A percentile compares a stretch with the other conserved stretches of the same genome.
Conservation (phyloP, 1,140 invertebrate species). For the Bemisia tabaci region DNA sequence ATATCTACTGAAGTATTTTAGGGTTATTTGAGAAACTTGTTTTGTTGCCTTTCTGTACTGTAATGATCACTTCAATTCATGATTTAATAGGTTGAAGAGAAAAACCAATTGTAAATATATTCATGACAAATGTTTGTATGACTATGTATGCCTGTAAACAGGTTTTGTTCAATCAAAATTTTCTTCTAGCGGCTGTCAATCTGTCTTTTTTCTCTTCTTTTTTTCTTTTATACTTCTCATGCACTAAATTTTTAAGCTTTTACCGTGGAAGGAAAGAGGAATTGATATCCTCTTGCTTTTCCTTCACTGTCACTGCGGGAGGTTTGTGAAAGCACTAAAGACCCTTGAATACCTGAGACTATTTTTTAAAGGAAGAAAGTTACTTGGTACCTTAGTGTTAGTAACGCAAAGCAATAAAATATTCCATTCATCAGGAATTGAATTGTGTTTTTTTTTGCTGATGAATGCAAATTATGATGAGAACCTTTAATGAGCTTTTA, state of each 20-base stretch:
- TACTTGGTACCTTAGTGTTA: too few species aligned
- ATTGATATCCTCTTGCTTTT: too few species aligned
- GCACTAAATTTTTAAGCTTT: background rate
- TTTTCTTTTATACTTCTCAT: background rate
- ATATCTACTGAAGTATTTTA: background rate
- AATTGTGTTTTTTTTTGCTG: too few species aligned
- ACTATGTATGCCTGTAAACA: background rate
- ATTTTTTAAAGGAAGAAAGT: too few species aligned
- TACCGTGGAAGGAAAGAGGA: too few species aligned
- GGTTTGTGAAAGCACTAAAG: too few species aligned
- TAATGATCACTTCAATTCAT: background rate
- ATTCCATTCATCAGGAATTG: too few species aligned
- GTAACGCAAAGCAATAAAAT: too few species aligned
- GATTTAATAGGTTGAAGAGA: background rate
- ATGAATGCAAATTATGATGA: too few species aligned
- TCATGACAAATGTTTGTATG: background rate
- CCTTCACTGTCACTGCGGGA: too few species aligned
- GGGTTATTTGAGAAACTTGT: background rate
- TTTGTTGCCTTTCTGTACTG: background rate
- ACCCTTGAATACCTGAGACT: too few species aligned
- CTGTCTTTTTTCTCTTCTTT: background rate
- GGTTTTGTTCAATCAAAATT: background rate
- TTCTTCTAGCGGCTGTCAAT: background rate
- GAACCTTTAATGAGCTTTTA: too few species aligned
- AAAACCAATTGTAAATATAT: background rate